Evolutionary conservation across 2,797 vertebrate genomes (phyloP), one percentile per base, ranked within the genome.

Genomic region (Sebastes taczanowskii): DNA sequence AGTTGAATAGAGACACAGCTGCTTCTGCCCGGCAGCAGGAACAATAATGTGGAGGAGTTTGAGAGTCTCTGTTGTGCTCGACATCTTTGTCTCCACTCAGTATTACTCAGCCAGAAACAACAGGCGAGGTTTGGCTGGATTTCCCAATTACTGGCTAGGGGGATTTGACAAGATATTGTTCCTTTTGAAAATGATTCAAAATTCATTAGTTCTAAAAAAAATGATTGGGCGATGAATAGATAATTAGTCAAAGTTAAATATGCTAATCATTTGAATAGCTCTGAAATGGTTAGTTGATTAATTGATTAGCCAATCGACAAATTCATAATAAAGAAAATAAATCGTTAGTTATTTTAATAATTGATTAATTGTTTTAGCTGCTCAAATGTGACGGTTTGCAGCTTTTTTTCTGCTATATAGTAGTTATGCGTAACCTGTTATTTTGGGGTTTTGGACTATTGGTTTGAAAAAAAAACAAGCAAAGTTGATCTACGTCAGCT

Each of bases 1-100:
- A 35, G 82, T 73, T 78, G 80, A 93, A 92, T 84, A 82, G 85
- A 88, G 87, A 89, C 78, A 35, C 74, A 63, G 78, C 65, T 70
- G 72, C 71, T 80, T 82, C 52, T 63, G 71, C 75, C 75, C 74
- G 60, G 67, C 70, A 63, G 35, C 49, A 64, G 30, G 65, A 71
- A 38, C 16, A 8, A 18, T 74, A 66, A n/a, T 34, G 29, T 7
- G 20, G n/a, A 72, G 2, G 38, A 75, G 29, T 29, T 9, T 9
- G 11, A 67, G 29, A 34, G 18, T 62, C 70, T 29, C 35, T 23
- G 62, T 30, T 74, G 52, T 13, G 2, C 14, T 55, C 10, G 2
- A 20, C 38, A 23, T 46, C 64, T 71, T 71, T 30, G 25, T 72
- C 75, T 80, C 22, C 25, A 32, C 10, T 5, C 25, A 9, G 22